Conservation (phyloP, 2,888 invertebrate genomes). For the Pterobdella sp. region DNA sequence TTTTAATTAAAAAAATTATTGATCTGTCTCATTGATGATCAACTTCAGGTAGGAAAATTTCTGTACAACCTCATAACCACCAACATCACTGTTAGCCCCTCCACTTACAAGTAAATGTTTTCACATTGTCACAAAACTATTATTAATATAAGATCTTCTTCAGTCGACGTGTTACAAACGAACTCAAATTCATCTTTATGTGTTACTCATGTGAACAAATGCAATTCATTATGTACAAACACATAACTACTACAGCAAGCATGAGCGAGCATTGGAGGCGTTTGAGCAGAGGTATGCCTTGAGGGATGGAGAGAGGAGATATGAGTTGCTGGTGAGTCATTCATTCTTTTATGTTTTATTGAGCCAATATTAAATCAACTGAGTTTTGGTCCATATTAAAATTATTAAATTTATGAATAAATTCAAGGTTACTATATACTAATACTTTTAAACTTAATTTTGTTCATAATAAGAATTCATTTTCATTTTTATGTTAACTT, state of each 20-base stretch:
- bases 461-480: not conserved
- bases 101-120: not conserved
- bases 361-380: not conserved
- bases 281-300: not conserved
- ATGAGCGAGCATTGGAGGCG: slow-evolving; percentile 31
- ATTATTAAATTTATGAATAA: slow-evolving; percentile 38
- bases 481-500: slow-evolving; percentile 7
- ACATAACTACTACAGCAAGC: not conserved
- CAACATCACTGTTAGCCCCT: not conserved
- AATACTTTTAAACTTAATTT: not conserved
- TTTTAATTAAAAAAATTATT: too few species aligned
- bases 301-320: not conserved
- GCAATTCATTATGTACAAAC: too few species aligned
- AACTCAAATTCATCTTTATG: too few species aligned
- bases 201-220: too few species aligned
- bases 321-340: not conserved
- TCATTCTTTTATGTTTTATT: not conserved
- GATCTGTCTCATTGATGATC: not conserved
- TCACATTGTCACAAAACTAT: not conserved
- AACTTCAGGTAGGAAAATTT: slow-evolving; percentile 14
- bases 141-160: not conserved
- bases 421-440: slow-evolving; percentile 40
- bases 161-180: too few species aligned
- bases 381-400: too few species aligned
- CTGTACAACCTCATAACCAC: slow-evolving; percentile 31